Evolutionary conservation across 2,113 vertebrate species (phyloP), one percentile per base, ranked within the genome.

Genomic region (Proterorhinus semilunaris): DNA sequence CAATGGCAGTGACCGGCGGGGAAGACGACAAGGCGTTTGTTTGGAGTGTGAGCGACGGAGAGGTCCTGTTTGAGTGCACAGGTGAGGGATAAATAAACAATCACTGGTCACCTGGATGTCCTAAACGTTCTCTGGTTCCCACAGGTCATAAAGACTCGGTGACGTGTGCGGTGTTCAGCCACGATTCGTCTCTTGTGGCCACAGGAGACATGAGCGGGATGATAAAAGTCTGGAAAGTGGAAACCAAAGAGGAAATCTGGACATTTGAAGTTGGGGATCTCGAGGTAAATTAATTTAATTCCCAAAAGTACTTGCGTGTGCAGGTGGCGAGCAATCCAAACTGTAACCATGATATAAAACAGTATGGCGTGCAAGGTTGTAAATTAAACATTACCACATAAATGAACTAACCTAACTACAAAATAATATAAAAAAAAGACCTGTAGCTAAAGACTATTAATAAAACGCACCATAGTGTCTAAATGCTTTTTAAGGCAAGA

Each of bases 81-180:
- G 98, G 98, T 98, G 65, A 90, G 91, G 17, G 15, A 42, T 10
- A 0, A 13, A 15, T 15, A 13, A 21, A 16, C 9, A 17, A 62
- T 44, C 10, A 47, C 7, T 21, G 16, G 16, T 21, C 46, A 45
- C 42, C 6, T 10, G n/a, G 8, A 43, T 15, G 11, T 63, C 8
- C 1, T 46, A 16, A 55, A n/a, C 7, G 53, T 59, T 11, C 0
- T 27, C 7, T 2, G 13, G 47, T 15, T n/a, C 9, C 49, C 8
- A 36, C 66, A 99, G 98, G 98, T 67, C 98, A 99, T 87, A 98
- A 97, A 86, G 98, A 99, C 84, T 98, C 97, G 0, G 96, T 99
- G 72, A 98, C 96, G 0, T 98, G 94, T 63, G 95, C 93, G 0
- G 48, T 85, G 71, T 98, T 99, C 91, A 98, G 96, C 83, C 92